Conservation (phyloP, 2,888 invertebrate species). For the Diaperis boleti region DNA sequence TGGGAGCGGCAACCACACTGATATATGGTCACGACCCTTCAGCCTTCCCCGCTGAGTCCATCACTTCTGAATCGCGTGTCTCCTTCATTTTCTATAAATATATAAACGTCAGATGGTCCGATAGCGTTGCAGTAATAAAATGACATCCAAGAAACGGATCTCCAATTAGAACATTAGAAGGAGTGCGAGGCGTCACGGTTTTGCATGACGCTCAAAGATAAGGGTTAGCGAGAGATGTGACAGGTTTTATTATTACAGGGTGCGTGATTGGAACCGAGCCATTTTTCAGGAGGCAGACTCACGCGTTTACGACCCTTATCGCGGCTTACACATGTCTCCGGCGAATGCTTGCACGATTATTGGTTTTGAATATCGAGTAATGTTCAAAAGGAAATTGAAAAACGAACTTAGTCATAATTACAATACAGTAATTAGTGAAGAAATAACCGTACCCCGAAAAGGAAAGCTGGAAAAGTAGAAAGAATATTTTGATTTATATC, state of each 20-base stretch:
- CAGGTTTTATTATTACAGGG: constrained; percentile 26
- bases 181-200: constrained; percentile 4
- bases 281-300: constrained; percentile 24
- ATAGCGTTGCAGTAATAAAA: constrained; percentile 41
- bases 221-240: constrained; percentile 24
- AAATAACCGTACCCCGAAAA: too few relatives aligned
- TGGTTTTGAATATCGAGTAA: constrained; percentile 10
- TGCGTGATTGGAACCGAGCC: constrained; percentile 23
- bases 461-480: too few relatives aligned
- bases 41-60: constrained; percentile 13
- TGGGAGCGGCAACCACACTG: constrained; percentile 43
- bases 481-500: too few relatives aligned
- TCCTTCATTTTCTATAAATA: constrained; percentile 43
- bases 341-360: constrained; percentile 23
- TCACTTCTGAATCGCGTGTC: constrained; percentile 35
- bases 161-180: constrained; percentile 53
- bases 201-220: constrained; percentile 30
- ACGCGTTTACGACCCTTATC: constrained; percentile 30
- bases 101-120: constrained; percentile 36
- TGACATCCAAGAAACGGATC: constrained; percentile 47
- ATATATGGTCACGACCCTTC: constrained; percentile 36
- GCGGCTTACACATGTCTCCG: constrained; percentile 30
- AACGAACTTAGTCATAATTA: too few relatives aligned
- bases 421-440: too few relatives aligned
- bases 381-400: too few relatives aligned